Conservation (phyloP, 2,113 vertebrate species). For the Gambusia affinis region DNA sequence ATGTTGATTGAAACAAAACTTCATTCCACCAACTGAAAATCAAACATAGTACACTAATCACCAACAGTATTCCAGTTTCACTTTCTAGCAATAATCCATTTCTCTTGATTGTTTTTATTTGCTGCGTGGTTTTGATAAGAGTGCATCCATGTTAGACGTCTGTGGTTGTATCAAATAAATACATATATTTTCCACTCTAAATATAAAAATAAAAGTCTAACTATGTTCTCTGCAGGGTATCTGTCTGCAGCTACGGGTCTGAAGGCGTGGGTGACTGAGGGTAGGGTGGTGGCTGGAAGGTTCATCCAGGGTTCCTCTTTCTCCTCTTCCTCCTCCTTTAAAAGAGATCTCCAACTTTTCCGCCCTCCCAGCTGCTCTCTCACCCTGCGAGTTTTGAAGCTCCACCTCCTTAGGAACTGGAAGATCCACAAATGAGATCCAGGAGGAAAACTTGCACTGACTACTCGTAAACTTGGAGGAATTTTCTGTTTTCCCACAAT, state of each 20-base stretch:
- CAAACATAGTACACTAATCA: neutral
- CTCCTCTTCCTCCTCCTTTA: slow-evolving; percentile 13
- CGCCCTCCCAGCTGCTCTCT: slow-evolving; percentile 40
- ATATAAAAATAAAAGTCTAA: neutral
- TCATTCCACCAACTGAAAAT: neutral
- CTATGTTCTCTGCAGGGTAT: slow-evolving; percentile 59
- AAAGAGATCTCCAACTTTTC: slow-evolving; percentile 21
- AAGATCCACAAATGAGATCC: slow-evolving; percentile 80
- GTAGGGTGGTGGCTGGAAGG: slow-evolving; percentile 53
- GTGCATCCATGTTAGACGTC: neutral
- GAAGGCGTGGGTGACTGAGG: slow-evolving; percentile 70
- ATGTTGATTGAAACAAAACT: neutral
- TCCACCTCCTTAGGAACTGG: slow-evolving; percentile 79
- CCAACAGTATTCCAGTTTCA: neutral
- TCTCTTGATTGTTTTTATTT: neutral
- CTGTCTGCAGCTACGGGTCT: slow-evolving; percentile 66
- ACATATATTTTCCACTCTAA: neutral
- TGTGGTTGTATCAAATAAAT: neutral
- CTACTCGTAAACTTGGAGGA: slow-evolving; percentile 31
- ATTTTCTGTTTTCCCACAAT: slow-evolving; percentile 5
- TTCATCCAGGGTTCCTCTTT: slow-evolving; percentile 45
- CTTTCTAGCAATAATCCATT: neutral
- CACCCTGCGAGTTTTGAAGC: slow-evolving; percentile 61
- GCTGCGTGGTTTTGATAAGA: neutral
- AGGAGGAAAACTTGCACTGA: slow-evolving; percentile 6